These are phyloP conservation scores for Limosa lapponica DNA, from an alignment of 2,797 vertebrate genomes.

Conservation along the genomic window DNA sequence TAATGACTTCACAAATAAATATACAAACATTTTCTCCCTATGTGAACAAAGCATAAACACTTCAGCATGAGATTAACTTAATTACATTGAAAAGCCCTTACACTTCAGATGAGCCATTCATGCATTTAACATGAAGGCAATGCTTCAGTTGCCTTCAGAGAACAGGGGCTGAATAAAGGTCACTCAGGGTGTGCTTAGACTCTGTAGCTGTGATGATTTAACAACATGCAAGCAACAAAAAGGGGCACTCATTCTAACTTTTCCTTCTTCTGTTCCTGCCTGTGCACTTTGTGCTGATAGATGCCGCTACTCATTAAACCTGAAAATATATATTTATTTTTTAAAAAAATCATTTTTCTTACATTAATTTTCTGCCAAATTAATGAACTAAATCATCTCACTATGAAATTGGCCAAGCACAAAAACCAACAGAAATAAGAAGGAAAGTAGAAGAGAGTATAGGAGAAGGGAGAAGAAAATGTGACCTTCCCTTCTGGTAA, in stretches of 20 bases:
- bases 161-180: neutral
- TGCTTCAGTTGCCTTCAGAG: neutral
- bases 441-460: neutral
- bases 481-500: neutral
- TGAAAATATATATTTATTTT: neutral
- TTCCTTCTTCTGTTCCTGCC: neutral
- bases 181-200: rapidly evolving
- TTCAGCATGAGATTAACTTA: neutral
- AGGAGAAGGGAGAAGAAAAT: neutral
- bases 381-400: neutral
- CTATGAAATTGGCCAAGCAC: neutral
- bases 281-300: neutral
- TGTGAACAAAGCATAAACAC: neutral
- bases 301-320: neutral
- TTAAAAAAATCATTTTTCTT: neutral
- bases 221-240: neutral
- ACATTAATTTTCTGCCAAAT: neutral
- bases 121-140: neutral
- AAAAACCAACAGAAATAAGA: neutral
- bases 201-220: neutral
- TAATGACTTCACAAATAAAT: neutral
- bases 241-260: neutral
- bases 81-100: neutral
- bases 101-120: neutral
- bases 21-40: neutral